These are phyloP conservation scores for Monodelphis domestica DNA, from an alignment of 2,797 vertebrate species.

Conservation along the genomic window DNA sequence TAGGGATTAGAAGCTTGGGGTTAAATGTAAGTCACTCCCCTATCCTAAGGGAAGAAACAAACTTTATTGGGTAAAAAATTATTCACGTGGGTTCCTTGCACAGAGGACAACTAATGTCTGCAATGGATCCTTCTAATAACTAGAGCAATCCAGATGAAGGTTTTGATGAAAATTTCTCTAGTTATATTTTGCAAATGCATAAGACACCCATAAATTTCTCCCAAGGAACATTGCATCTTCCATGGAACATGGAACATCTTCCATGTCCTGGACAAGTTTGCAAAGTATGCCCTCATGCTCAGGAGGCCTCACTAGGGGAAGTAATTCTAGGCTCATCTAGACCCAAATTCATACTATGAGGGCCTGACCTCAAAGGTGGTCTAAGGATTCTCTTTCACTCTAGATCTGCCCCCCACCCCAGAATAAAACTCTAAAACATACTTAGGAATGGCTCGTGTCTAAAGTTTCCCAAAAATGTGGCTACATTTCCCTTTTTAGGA, in stretches of 20 bases:
- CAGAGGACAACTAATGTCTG: background rate
- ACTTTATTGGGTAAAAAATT: background rate
- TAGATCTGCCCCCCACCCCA: background rate
- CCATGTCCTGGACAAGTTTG: background rate
- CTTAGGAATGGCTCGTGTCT: background rate
- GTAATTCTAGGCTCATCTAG: background rate
- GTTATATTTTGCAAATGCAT: background rate
- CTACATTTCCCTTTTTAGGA: background rate
- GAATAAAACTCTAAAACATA: background rate
- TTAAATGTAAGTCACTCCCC: background rate
- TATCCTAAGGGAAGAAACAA: background rate
- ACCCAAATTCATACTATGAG: background rate
- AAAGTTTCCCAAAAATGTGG: background rate
- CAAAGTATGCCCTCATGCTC: background rate
- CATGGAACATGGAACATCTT: no score
- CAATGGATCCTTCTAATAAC: background rate
- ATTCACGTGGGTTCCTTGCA: background rate
- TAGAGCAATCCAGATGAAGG: background rate
- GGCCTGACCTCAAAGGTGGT: background rate
- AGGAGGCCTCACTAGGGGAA: background rate
- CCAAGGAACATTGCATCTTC: background rate
- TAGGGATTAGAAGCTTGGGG: background rate
- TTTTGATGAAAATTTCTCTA: background rate
- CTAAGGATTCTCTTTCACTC: background rate
- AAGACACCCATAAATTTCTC: background rate